A percentile compares a stretch with the other conserved stretches of the same genome.
Conservation (phyloP, 2,888 invertebrate species). For the Cremastinae sp. region DNA sequence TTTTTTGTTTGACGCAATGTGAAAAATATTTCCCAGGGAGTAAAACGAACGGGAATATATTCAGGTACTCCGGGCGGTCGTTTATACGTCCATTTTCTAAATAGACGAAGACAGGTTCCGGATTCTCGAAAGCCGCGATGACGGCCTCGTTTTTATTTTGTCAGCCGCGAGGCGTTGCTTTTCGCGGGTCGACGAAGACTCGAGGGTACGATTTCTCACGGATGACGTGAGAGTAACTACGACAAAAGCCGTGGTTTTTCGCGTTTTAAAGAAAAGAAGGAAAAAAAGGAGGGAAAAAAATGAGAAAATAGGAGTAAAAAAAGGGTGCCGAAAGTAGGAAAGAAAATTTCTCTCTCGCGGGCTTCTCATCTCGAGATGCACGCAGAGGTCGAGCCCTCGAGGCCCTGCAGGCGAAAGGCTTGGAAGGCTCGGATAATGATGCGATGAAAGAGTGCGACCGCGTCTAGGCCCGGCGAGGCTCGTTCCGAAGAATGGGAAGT, state of each 20-base stretch:
- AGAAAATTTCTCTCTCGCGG: slow-evolving; percentile 18
- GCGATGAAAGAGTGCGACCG: slow-evolving; percentile 3
- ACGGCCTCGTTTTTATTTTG: slow-evolving; percentile 12
- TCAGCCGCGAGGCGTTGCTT: slow-evolving; percentile 17
- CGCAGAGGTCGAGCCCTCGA: slow-evolving; percentile 24
- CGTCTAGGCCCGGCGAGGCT: slow-evolving; percentile 6
- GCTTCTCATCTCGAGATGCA: slow-evolving; percentile 35
- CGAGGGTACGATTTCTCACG: slow-evolving; percentile 53
- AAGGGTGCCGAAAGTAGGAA: neutral
- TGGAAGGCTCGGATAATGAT: slow-evolving; percentile 35
- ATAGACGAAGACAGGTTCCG: too few species aligned
- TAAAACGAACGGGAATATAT: too few species aligned
- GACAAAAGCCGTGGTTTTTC: slow-evolving; percentile 23
- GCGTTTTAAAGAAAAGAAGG: slow-evolving; percentile 10
- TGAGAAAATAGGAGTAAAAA: neutral
- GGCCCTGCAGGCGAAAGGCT: slow-evolving; percentile 29
- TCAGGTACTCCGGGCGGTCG: too few species aligned
- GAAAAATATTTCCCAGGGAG: too few species aligned
- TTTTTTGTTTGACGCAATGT: too few species aligned
- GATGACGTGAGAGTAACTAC: slow-evolving; percentile 23
- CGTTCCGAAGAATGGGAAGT: slow-evolving; percentile 15
- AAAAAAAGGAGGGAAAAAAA: slow-evolving; percentile 20
- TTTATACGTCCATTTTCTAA: too few species aligned
- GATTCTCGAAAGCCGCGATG: neutral
- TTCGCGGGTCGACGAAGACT: slow-evolving; percentile 38